phyloP scores from a whole-genome alignment of 2,113 vertebrate genomes.

The Psittacula cyanocephala region DNA sequence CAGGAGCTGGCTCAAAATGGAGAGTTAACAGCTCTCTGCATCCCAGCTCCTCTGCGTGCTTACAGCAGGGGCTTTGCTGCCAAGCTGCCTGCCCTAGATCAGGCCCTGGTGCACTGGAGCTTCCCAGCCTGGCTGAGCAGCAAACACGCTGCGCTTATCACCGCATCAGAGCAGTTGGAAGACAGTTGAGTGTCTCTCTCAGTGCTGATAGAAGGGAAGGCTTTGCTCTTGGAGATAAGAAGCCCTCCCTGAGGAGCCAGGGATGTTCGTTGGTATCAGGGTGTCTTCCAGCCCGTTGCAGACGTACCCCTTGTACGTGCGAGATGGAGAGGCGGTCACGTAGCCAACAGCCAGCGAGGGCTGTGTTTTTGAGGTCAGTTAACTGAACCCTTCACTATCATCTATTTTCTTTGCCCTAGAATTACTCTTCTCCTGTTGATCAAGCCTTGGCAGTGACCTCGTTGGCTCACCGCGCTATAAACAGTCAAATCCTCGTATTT shows the following conservation, averaged over 20 bases:
- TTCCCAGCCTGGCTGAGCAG: not conserved
- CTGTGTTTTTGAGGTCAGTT: constrained; percentile 10
- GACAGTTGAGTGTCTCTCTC: constrained; percentile 64
- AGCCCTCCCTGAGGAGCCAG: constrained; percentile 36
- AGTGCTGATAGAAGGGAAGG: constrained; percentile 34
- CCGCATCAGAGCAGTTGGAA: constrained; percentile 58
- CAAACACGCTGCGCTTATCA: not conserved
- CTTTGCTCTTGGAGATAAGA: constrained; percentile 66
- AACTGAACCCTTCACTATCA: constrained; percentile 5
- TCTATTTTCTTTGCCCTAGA: not conserved
- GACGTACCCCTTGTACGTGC: not conserved
- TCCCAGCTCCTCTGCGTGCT: accelerated
- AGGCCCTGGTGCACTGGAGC: not conserved
- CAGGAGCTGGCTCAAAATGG: accelerated
- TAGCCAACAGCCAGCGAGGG: not conserved
- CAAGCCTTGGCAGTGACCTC: not conserved
- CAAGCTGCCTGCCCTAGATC: not conserved
- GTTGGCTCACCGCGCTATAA: not conserved
- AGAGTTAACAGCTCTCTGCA: accelerated
- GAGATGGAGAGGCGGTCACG: not conserved
- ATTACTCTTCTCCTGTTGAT: not conserved
- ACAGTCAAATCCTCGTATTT: accelerated
- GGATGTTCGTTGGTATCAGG: constrained; percentile 12
- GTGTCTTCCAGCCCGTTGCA: not conserved
- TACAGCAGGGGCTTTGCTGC: accelerated